A percentile compares a stretch with the other conserved stretches of the same genome.
phyloP scores from a whole-genome alignment of 2,113 vertebrate genomes.

The Pelecanus crispus region DNA sequence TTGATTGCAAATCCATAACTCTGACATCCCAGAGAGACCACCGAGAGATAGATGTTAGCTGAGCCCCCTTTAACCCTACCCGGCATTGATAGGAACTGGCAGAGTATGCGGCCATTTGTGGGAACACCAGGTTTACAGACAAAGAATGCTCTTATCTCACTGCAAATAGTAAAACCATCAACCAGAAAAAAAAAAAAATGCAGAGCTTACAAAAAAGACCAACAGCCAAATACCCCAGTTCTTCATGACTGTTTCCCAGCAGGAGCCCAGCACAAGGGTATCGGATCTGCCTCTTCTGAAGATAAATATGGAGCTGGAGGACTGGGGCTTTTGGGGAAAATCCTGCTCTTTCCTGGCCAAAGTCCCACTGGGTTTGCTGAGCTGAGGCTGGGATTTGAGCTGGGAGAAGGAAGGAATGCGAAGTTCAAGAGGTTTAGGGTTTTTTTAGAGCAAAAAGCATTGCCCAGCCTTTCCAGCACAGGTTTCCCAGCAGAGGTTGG shows the following conservation, averaged over 20 bases:
- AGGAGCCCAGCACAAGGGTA: neutral
- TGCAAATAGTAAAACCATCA: neutral
- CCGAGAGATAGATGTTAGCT: accelerated
- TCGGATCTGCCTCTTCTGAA: neutral
- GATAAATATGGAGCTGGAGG: neutral
- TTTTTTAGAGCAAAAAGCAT: neutral
- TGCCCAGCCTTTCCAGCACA: neutral
- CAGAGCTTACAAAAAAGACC: neutral
- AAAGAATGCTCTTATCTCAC: neutral
- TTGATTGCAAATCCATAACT: neutral
- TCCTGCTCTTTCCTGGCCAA: constrained; percentile 6
- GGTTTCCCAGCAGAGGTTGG: neutral
- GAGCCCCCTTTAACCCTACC: neutral
- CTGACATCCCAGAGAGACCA: neutral
- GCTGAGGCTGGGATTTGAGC: neutral
- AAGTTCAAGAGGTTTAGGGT: neutral
- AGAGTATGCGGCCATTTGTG: neutral
- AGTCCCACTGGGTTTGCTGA: neutral
- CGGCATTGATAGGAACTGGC: neutral
- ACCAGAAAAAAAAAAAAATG: neutral
- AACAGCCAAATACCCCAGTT: neutral
- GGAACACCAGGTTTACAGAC: neutral
- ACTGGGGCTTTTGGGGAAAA: neutral
- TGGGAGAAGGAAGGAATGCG: neutral
- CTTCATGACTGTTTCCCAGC: constrained; percentile 6